Base-by-base conservation (phyloP, 2,888 invertebrate species). In the Cinara cedri region DNA sequence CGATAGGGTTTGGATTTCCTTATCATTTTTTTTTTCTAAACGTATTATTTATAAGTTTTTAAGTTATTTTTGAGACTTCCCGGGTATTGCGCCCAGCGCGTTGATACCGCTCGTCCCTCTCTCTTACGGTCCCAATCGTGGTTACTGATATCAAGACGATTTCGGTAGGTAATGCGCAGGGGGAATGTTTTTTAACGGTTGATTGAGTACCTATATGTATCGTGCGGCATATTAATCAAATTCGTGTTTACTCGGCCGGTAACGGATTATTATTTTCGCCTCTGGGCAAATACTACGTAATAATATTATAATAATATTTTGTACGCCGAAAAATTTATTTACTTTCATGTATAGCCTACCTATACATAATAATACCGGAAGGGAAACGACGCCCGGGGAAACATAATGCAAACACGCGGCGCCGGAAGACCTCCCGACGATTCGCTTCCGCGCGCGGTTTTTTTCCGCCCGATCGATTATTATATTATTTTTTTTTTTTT, bases 191-290 rank as follows among this genome's bases (percentile, higher is more conserved):
- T n/a, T 75, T 65, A 75, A 75, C 75, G 65, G 75, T 75, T 65
- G 44, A 75, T 75, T 44, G n/a, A 65, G 42, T 24, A 26, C 57
- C 72, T 21, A 24, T 21, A 24, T 11, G 10, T 2, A 6, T 1
- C 49, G 19, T 10, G 55, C 13, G 24, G n/a, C 11, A 13, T 1
- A 10, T 2, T 21, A 34, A 34, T 46, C n/a, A n/a, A 60, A n/a
- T 49, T 74, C 16, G 54, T 44, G 55, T 65, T 65, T 75, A n/a
- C n/a, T 62, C 54, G 34, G 34, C 55, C n/a, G 24, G 8, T 10
- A 42, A 55, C 72, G 19, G 19, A 75, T 75, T 65, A 75, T 75
- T 55, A 70, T 60, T 54, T 75, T 63, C 13, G 74, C 75, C 75
- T 63, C 75, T 51, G 54, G 75, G 65, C 75, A 62, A n/a, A n/a